phyloP scores from a whole-genome alignment of 2,888 invertebrate species.

The Volucella inflata region DNA sequence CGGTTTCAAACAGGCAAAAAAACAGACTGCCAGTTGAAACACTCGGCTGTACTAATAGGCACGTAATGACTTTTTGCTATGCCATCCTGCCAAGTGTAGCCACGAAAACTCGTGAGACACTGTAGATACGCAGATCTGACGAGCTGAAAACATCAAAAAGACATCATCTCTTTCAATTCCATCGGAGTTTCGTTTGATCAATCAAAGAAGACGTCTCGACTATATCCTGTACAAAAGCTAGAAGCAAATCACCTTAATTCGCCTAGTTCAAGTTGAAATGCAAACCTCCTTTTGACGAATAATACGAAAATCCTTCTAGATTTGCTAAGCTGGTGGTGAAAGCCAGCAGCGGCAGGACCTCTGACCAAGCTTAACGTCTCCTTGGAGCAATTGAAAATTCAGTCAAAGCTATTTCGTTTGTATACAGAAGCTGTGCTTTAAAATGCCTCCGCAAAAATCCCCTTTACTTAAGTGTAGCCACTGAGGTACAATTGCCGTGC shows the following conservation, averaged over 20 bases:
- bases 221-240: conserved; percentile 5
- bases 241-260: conserved; percentile 24
- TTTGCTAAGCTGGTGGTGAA: background rate
- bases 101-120: no score
- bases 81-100: no score
- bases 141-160: background rate
- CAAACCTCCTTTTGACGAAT: background rate
- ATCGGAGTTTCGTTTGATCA: background rate
- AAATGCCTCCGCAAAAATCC: conserved; percentile 15
- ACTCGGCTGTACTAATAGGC: no score
- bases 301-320: conserved; percentile 25
- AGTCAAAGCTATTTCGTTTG: conserved; percentile 49
- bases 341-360: background rate
- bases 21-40: no score
- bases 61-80: no score
- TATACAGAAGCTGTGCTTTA: conserved; percentile 18
- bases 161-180: background rate
- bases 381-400: conserved; percentile 33
- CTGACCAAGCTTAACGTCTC: background rate
- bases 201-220: conserved; percentile 3
- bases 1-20: no score
- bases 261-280: conserved; percentile 1
- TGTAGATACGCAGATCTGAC: no score
- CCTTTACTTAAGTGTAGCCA: conserved; percentile 26
- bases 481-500: conserved; percentile 46